phyloP scores from a whole-genome alignment of 2,113 vertebrate species.

The Callorhinus ursinus region DNA sequence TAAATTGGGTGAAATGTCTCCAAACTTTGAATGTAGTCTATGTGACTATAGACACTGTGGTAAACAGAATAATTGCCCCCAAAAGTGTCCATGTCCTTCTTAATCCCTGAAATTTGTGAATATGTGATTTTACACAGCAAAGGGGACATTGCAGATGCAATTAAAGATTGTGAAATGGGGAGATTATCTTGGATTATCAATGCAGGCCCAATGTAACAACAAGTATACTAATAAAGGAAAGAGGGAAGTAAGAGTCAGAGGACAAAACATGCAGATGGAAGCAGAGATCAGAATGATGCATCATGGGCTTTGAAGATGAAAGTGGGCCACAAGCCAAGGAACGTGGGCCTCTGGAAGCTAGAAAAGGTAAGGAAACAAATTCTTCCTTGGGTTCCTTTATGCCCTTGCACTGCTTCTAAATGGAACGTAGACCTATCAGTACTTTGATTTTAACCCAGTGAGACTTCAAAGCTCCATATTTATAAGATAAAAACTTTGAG shows the following conservation, averaged over 20 bases:
- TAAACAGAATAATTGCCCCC: background rate
- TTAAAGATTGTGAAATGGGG: background rate
- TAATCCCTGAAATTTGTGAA: background rate
- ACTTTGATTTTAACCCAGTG: background rate
- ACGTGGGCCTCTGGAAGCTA: background rate
- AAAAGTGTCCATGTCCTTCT: background rate
- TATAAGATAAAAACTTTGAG: background rate
- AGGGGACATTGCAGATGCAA: background rate
- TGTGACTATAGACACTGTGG: background rate
- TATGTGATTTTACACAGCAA: background rate
- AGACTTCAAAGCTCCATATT: background rate
- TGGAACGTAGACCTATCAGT: background rate
- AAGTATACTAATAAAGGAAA: background rate
- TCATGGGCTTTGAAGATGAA: background rate
- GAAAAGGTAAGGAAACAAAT: background rate
- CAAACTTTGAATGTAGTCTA: background rate
- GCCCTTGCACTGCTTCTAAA: background rate
- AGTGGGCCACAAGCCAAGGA: background rate
- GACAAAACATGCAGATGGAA: background rate
- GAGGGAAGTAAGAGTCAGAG: background rate
- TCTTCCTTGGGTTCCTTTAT: background rate
- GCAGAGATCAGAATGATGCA: background rate
- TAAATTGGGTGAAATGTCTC: background rate
- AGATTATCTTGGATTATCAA: background rate
- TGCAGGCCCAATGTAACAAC: background rate